Conservation (phyloP, 2,113 vertebrate genomes). For the Macheiramphus alcinus region DNA sequence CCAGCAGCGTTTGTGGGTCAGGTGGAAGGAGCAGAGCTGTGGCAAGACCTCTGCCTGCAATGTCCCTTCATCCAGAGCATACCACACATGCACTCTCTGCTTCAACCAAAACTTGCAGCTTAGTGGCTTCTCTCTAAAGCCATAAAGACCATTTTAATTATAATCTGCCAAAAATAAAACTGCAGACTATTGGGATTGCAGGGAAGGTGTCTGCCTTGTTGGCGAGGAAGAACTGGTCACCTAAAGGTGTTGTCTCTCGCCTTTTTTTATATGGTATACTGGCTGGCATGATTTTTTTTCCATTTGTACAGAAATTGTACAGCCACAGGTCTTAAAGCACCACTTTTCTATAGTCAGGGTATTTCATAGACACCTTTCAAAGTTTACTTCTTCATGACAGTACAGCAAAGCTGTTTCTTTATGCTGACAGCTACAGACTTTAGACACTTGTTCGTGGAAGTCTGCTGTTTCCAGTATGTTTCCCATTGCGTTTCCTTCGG, state of each 20-base stretch:
- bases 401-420: constrained; percentile 1
- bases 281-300: neutral
- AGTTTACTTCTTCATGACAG: neutral
- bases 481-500: neutral
- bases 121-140: constrained; percentile 19
- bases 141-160: neutral
- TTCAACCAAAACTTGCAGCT: neutral
- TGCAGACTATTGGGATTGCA: neutral
- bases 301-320: neutral
- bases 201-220: neutral
- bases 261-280: neutral
- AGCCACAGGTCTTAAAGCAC: neutral
- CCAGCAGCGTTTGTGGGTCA: neutral
- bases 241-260: neutral
- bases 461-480: neutral
- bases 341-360: neutral
- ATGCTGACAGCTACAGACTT: neutral
- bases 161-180: constrained; percentile 30
- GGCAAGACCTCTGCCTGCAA: neutral
- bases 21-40: neutral
- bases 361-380: neutral
- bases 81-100: neutral
- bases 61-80: neutral
- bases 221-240: neutral
- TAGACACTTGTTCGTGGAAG: neutral